Evolutionary conservation across 30 jellyfish, hydroid and myxozoan species (phyloP), one percentile per base, ranked within the genome.

Genomic region (Aurelia aurita complex sp. Pacific): DNA sequence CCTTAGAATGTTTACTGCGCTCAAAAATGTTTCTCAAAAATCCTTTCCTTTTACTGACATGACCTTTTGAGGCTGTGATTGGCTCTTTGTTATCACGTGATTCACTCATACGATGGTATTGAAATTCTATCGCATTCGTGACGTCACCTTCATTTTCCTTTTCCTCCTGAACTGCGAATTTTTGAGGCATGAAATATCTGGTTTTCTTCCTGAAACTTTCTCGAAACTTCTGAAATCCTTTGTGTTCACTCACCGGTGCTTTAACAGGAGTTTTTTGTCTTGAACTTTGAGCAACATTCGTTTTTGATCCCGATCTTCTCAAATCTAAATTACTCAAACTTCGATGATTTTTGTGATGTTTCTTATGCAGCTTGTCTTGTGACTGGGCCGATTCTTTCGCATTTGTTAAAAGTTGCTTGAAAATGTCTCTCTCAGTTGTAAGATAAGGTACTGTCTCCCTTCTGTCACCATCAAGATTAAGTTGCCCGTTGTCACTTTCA

Each of bases 41-140:
- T 7, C 92, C 85, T 59, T 72, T 82, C 80, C 73, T 82, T 70
- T 71, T 82, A 61, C 76, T 51, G 32, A 51, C 85, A 57, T 17
- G 77, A 36, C 46, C 59, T 42, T 54, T 68, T 60, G 60, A 5
- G 86, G 67, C 69, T 9, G 79, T 71, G 92, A 71, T 72, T 69
- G 85, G 92, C 80, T 82, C 74, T 38, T 71, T 72, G 33, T 69
- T 69, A 33, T 82, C 92, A 82, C 85, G 92, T 82, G 92, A 63
- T 15, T 69, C 65, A 7, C 65, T 61, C 92, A 82, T 82, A 17
- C 85, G 43, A 38, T 82, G 92, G 50, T 70, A 82, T 34, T 82
- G 80, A 64, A 82, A 82, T 72, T 82, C 92, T 4, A 50, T n/a
- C 1, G 92, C 79, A 42, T 70, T 72, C 17, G 64, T 34, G 36